Evolutionary conservation across 2,113 vertebrate species (phyloP), one percentile per base, ranked within the genome.

Genomic region (Myiozetetes cayanensis): DNA sequence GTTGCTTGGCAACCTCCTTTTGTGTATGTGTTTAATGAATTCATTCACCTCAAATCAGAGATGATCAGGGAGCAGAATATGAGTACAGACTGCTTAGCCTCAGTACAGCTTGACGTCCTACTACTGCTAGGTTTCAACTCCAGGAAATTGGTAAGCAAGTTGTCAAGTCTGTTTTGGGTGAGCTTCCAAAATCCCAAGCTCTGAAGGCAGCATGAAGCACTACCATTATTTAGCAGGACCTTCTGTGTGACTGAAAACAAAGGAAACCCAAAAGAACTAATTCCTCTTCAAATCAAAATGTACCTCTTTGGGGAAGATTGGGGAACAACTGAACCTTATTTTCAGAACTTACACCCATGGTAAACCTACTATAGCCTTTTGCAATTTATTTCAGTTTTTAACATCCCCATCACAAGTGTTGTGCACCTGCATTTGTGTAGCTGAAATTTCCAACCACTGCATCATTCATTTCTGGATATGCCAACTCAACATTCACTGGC

Each of bases 1-100:
- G 98, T 98, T 98, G 98, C 98, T 96, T 97, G 96, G 98, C 97
- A 98, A 98, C 97, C 86, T 95, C 83, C 93, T 96, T 96, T 96
- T 91, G 94, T 96, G 92, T 62, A 53, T 62, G 70, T 84, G 62
- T 84, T 93, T 96, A 95, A 96, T 95, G 87, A 96, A 98, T 97
- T 91, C 66, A 77, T 97, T 96, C 94, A 96, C 96, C 94, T 94
- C 93, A 95, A 97, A 98, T 97, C 85, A 95, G 89, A 93, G 94
- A 82, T 86, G 82, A 96, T 96, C 92, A 94, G 87, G 92, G 83
- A 93, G 82, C 61, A 76, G 56, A 86, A 82, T 25, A 59, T 12
- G 25, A 74, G 71, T 37, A 46, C 43, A 52, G 33, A 43, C 37
- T 61, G 28, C 71, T 27, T 79, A 87, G 90, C 65, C 56, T 66